phyloP scores from a whole-genome alignment of 64 coral and sea anemone species.

The Montipora sp. region DNA sequence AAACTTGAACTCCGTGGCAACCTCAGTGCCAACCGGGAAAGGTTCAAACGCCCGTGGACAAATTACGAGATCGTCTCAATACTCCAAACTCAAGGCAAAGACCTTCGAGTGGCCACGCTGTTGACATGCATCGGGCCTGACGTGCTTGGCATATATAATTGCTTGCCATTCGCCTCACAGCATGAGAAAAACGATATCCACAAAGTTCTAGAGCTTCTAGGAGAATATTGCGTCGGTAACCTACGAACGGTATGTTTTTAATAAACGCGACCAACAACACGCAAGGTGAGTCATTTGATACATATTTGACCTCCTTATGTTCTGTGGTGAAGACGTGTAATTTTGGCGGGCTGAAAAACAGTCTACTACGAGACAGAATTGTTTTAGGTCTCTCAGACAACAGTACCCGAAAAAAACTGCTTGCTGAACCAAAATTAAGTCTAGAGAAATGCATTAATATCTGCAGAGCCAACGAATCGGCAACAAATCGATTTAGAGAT shows the following conservation, averaged over 20 bases:
- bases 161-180: no score
- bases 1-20: constrained; percentile 22
- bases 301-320: constrained; percentile 34
- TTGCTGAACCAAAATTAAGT: background rate
- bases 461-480: background rate
- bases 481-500: background rate
- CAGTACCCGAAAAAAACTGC: constrained; percentile 28
- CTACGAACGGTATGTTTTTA: constrained; percentile 40
- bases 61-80: constrained; percentile 46
- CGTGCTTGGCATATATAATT: no score
- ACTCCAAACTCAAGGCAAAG: constrained; percentile 29
- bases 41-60: constrained; percentile 3
- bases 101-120: constrained; percentile 4
- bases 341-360: constrained; percentile 33
- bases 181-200: no score
- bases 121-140: background rate
- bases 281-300: constrained; percentile 29
- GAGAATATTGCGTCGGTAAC: constrained; percentile 42
- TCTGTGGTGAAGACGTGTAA: constrained; percentile 51
- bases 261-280: background rate
- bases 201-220: constrained; percentile 24
- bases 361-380: background rate
- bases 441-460: constrained; percentile 25
- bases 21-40: constrained; percentile 35
- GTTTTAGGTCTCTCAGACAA: constrained; percentile 5